These are phyloP conservation scores for Hecatera dysodea DNA, from an alignment of 2,888 invertebrate genomes.

Conservation along the genomic window DNA sequence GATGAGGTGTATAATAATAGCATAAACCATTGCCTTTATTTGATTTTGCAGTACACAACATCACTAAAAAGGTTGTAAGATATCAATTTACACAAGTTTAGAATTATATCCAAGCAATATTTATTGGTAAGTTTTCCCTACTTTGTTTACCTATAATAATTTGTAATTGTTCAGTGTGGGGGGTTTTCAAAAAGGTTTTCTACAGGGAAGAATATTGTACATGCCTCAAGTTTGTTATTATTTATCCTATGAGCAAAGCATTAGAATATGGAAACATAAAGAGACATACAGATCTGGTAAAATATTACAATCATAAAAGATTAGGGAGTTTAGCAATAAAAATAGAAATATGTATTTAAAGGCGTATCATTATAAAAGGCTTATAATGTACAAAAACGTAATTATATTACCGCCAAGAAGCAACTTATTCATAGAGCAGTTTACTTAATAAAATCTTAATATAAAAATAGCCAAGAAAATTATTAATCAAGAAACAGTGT, in stretches of 20 bases:
- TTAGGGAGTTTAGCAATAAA: neutral
- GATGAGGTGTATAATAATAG: too few species aligned
- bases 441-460: neutral
- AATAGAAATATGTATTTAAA: neutral
- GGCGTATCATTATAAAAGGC: neutral
- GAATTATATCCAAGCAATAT: neutral
- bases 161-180: conserved; percentile 17
- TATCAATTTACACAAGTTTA: conserved; percentile 3
- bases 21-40: neutral
- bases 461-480: neutral
- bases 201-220: conserved; percentile 23
- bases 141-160: neutral
- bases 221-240: conserved; percentile 24
- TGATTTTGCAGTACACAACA: neutral
- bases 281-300: neutral
- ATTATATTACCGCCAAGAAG: conserved; percentile 24
- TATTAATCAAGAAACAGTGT: neutral
- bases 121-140: neutral
- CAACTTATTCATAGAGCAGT: neutral
- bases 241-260: conserved; percentile 39
- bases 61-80: neutral
- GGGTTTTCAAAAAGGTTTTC: neutral
- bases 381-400: neutral
- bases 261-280: conserved; percentile 17
- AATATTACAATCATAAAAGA: neutral